Evolutionary conservation across 2,797 vertebrate species (phyloP), one percentile per base, ranked within the genome.

Genomic region (Gallirallus australis): DNA sequence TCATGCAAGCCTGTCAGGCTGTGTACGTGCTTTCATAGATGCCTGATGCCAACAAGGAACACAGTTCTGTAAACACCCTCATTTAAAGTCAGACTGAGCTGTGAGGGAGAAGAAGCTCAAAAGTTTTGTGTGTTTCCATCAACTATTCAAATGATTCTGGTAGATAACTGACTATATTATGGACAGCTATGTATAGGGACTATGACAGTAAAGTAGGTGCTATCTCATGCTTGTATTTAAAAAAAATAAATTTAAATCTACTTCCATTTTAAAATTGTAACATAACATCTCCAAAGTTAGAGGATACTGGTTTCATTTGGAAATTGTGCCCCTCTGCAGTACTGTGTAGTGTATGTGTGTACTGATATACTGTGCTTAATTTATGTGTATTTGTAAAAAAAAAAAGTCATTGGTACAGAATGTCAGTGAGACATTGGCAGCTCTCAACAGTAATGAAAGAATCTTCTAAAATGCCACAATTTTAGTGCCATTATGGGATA

Each of bases 331-430:
- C 52, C 24, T 40, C 20, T 71, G 57, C 53, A 82, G 53, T 17
- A 35, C 15, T 24, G 14, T 17, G 19, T 33, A 14, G 53, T 56
- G 64, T 17, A 7, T 47, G 31, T 66, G 12, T 40, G 19, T 69
- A n/a, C 31, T 71, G 31, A 66, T 35, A 30, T 0, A 3, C 13
- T 27, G 14, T 20, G 18, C 33, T 12, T 17, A 9, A 56, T 60
- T 72, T 16, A 10, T 50, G 27, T 61, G 10, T 40, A 21, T 73
- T 42, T 69, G 48, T 6, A 12, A 45, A 61, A 23, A 8, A 12
- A 11, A 4, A 39, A 52, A 35, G 3, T 27, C 9, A 27, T 33
- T 54, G 4, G 3, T 59, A 4, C 31, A 27, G 2, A 8, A 4
- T 56, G 24, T 60, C 30, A 59, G 9, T 27, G 68, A 65, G 60